Evolutionary conservation across 2,888 invertebrate genomes (phyloP), one percentile per base, ranked within the genome.

Genomic region (Euclidia mi): DNA sequence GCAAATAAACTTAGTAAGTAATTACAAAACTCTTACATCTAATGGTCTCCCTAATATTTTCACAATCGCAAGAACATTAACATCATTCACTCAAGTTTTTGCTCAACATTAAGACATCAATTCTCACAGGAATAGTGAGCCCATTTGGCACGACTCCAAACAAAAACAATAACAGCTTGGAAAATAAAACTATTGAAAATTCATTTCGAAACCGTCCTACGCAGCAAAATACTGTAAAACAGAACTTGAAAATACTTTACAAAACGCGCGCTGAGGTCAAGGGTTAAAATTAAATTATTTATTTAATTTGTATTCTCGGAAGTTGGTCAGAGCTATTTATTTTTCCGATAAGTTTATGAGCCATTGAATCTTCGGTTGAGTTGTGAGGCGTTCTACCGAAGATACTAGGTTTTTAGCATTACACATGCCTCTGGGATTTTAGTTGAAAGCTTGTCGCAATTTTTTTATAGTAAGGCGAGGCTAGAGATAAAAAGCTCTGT

Each of bases 131-230:
- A 84, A 82, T 82, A 80, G 81, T 83, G 82, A 82, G 87, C 77
- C 87, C 88, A 89, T 91, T 91, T 91, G 90, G 90, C 86, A 52
- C 50, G 6, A 55, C 35, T 82, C 91, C 91, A 90, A 87, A 71
- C 70, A 81, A 87, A 90, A 89, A 88, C 84, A 89, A 87, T 85
- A 81, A 84, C 76, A 82, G 74, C 76, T 75, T 72, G 66, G 81
- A 84, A 85, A 83, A 84, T 80, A 82, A 81, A 80, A 81, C 82
- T 80, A 84, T 82, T 78, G 81, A 84, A 82, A 85, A 82, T 79
- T 85, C 80, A 78, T 84, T 79, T 70, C 65, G 71, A 57, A 60
- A 67, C 55, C 46, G 34, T 58, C 48, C 49, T 47, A 43, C 43
- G 25, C n/a, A 57, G 25, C 10, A 46, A 42, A 56, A 55, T 2